Conservation (phyloP, 2,888 invertebrate species). For the Limnephilus marmoratus region DNA sequence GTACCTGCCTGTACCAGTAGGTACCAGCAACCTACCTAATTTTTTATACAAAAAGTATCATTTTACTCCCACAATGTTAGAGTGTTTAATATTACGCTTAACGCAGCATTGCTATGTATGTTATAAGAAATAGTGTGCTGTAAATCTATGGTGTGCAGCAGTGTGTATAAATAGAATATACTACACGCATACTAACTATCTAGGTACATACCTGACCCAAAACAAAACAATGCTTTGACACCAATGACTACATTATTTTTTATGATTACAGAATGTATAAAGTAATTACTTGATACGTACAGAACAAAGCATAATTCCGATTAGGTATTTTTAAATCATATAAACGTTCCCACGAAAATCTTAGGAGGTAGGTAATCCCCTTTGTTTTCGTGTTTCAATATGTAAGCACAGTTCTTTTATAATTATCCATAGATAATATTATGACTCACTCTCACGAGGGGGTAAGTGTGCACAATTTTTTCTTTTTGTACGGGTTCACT, state of each 20-base stretch:
- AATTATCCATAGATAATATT: background rate
- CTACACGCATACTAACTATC: background rate
- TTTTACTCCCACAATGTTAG: background rate
- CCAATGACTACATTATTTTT: background rate
- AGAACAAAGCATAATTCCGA: background rate
- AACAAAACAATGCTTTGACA: background rate
- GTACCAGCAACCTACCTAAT: background rate
- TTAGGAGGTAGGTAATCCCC: background rate
- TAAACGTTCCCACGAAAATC: background rate
- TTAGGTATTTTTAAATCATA: background rate
- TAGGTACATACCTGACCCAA: background rate
- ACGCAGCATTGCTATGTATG: background rate
- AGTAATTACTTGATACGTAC: background rate
- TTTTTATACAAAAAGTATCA: background rate
- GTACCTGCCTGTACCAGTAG: slow-evolving; percentile 1
- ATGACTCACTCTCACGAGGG: slow-evolving; percentile 85
- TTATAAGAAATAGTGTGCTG: background rate
- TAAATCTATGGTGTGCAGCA: background rate
- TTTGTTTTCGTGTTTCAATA: background rate
- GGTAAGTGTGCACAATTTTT: slow-evolving; percentile 88
- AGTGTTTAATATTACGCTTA: background rate
- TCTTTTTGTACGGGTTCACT: slow-evolving; percentile 75
- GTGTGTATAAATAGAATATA: background rate
- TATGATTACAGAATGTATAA: background rate
- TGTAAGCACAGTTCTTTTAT: background rate